Conservation (phyloP, 2,113 vertebrate species). For the Phyllostomus discolor region DNA sequence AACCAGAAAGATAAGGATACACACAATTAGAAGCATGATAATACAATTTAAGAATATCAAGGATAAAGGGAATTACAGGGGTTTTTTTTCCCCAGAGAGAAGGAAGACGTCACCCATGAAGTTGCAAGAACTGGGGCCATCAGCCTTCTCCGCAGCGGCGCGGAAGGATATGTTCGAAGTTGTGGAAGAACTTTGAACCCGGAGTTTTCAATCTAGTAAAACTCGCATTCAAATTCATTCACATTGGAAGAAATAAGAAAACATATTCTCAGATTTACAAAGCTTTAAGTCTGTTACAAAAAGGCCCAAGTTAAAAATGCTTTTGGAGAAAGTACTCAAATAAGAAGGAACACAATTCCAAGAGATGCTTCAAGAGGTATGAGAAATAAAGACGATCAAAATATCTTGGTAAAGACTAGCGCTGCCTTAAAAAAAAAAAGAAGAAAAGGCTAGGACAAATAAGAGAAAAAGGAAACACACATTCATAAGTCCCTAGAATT, state of each 20-base stretch:
- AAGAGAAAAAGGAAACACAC: background rate
- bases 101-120: background rate
- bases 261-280: background rate
- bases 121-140: background rate
- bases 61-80: background rate
- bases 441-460: background rate
- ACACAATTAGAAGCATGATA: background rate
- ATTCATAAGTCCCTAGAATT: background rate
- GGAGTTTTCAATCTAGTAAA: background rate
- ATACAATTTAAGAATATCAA: background rate
- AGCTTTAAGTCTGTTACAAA: background rate
- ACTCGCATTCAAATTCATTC: background rate
- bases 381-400: background rate
- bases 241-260: background rate
- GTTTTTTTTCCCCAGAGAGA: background rate
- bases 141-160: background rate
- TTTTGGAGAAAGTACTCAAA: background rate
- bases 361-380: background rate
- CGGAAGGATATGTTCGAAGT: background rate
- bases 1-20: background rate
- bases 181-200: background rate
- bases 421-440: background rate
- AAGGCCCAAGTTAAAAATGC: background rate
- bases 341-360: background rate
- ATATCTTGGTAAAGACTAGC: background rate